A percentile compares a stretch with the other conserved stretches of the same genome.
Conservation (phyloP, 2,888 invertebrate genomes). For the Stenoptilia bipunctidactyla region DNA sequence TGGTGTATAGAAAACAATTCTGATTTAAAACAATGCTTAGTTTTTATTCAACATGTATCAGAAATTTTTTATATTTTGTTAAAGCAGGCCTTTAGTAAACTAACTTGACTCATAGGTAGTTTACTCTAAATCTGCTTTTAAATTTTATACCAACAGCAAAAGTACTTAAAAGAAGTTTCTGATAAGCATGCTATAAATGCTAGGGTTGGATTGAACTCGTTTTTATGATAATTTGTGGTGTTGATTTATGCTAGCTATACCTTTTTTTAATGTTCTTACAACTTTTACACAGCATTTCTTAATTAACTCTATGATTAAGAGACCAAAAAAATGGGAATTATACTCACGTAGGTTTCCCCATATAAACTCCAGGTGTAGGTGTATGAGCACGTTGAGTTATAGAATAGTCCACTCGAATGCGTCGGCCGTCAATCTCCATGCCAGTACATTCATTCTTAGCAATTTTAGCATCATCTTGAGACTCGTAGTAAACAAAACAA, state of each 20-base stretch:
- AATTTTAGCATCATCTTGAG: constrained; percentile 88
- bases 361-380: constrained; percentile 97
- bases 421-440: constrained; percentile 93
- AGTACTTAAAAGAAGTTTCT: constrained; percentile 5
- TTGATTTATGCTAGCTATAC: too few species aligned
- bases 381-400: constrained; percentile 97
- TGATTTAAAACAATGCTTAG: too few species aligned
- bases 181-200: constrained; percentile 19
- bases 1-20: too few species aligned
- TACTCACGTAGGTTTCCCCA: constrained; percentile 91
- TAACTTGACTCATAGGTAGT: constrained; percentile 28
- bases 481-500: constrained; percentile 94
- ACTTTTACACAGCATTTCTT: too few species aligned
- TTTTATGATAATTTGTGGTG: constrained; percentile 5
- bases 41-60: too few species aligned
- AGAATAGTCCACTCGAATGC: constrained; percentile 95
- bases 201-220: too few species aligned
- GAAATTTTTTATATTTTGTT: constrained; percentile 22
- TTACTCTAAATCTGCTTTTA: constrained; percentile 47
- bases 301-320: too few species aligned
- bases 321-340: constrained; percentile 6
- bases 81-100: constrained; percentile 56
- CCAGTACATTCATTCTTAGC: constrained; percentile 96
- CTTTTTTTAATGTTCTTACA: too few species aligned
- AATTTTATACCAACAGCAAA: constrained; percentile 44